Conservation (phyloP, 2,113 vertebrate genomes). For the Pagrus major region DNA sequence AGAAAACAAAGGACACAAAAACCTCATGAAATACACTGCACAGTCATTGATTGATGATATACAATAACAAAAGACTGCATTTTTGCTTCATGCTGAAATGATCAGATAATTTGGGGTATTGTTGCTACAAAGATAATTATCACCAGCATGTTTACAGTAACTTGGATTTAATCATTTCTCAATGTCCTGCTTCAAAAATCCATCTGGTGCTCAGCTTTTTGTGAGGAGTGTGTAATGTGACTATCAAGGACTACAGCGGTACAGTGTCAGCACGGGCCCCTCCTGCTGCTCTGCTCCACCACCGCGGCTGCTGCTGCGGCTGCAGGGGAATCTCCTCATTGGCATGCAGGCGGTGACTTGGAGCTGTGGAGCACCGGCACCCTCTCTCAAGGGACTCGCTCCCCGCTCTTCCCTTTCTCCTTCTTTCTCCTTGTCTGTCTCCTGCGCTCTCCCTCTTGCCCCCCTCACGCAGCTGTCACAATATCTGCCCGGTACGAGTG, state of each 20-base stretch:
- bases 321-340: constrained; percentile 85
- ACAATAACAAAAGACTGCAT: not conserved
- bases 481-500: constrained; percentile 62
- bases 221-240: constrained; percentile 54
- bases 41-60: not conserved
- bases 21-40: not conserved
- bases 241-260: constrained; percentile 62
- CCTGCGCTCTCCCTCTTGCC: constrained; percentile 43
- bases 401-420: constrained; percentile 65
- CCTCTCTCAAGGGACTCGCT: constrained; percentile 79
- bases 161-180: constrained; percentile 21
- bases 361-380: constrained; percentile 76
- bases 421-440: constrained; percentile 75
- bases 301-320: constrained; percentile 43
- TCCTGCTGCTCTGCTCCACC: constrained; percentile 64
- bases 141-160: constrained; percentile 18
- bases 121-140: constrained; percentile 8
- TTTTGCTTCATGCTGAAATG: not conserved
- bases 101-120: not conserved
- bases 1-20: not conserved
- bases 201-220: constrained; percentile 48
- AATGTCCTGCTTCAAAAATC: constrained; percentile 1
- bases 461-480: constrained; percentile 76
- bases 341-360: constrained; percentile 80
- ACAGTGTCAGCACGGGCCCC: constrained; percentile 66